phyloP scores from a whole-genome alignment of 2,888 invertebrate genomes.

The Leptopilina syphax region DNA sequence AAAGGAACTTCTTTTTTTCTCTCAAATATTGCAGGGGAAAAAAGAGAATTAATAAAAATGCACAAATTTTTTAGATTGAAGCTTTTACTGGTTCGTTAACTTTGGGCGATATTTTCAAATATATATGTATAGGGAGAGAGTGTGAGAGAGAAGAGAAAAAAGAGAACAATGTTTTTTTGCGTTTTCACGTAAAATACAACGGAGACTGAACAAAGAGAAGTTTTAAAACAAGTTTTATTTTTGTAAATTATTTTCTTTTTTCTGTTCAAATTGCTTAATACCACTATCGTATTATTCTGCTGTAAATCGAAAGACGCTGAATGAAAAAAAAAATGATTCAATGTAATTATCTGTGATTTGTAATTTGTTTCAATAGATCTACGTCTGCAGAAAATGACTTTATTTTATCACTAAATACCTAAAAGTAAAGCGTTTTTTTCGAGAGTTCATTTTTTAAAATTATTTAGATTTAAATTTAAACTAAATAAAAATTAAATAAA shows the following conservation, averaged over 20 bases:
- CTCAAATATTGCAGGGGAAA: neutral
- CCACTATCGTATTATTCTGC: conserved; percentile 27
- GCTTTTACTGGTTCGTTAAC: conserved; percentile 26
- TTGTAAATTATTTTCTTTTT: conserved; percentile 33
- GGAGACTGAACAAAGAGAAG: neutral
- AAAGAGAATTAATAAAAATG: neutral
- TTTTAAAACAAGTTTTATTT: conserved; percentile 33
- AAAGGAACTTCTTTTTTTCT: neutral
- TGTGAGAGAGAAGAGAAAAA: neutral
- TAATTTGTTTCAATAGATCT: conserved; percentile 40
- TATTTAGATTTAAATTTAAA: too few species aligned
- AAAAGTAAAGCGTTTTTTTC: too few species aligned
- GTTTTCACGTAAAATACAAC: conserved; percentile 8
- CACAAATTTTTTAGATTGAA: conserved; percentile 13
- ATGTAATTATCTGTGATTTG: conserved; percentile 41
- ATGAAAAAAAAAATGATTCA: neutral
- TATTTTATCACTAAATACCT: neutral
- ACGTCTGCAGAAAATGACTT: conserved; percentile 25
- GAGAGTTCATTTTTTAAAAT: too few species aligned
- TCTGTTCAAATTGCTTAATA: conserved; percentile 9
- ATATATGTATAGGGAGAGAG: neutral
- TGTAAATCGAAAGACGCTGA: conserved; percentile 33
- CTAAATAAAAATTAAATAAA: neutral
- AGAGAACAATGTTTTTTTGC: neutral
- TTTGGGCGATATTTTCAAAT: neutral